Evolutionary conservation across 2,888 invertebrate species (phyloP), one percentile per base, ranked within the genome.

Genomic region (Melieria crassipennis): DNA sequence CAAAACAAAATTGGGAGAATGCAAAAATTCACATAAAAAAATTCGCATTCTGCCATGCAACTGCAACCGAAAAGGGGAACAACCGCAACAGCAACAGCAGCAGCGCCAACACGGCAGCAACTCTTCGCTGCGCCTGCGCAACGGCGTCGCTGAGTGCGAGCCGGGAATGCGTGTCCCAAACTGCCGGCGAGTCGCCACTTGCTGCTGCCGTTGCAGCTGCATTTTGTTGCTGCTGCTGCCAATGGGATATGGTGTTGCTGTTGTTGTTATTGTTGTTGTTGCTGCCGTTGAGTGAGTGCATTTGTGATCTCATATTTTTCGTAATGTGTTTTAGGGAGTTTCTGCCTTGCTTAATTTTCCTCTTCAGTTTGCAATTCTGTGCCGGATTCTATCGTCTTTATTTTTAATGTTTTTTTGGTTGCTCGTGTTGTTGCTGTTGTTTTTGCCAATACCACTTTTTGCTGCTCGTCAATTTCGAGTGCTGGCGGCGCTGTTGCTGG

Each of bases 401-500:
- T 61, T 60, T 69, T 62, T 56, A 69, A 16, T 69, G 56, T 63
- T 63, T 69, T 63, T 60, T 67, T 69, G 52, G 57, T 68, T 58
- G 67, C 48, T 66, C 50, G 58, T n/a, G 65, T 67, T 65, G 56
- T 73, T 66, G 69, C 64, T 71, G 65, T 64, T 71, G 62, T 70
- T 46, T 56, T 52, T 60, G 57, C 52, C 48, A 46, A 11, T 11
- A 60, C 60, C 50, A 47, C 11, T 52, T 52, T 58, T 46, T 64
- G 64, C 46, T 67, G 67, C 9, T n/a, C 13, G 48, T 67, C 42
- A 16, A 30, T 30, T 11, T 13, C 50, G 42, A 58, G 16, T 47
- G 56, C 57, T 66, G 57, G n/a, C 43, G 71, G 64, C 75, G 77
- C 64, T 72, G 69, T 71, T 71, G 71, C 73, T 74, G 74, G 55